Percentiles rank a stretch among this genome's conserved stretches.
These are phyloP conservation scores for Aphelocoma coerulescens DNA, from an alignment of 2,113 vertebrate genomes.

Conservation along the genomic window DNA sequence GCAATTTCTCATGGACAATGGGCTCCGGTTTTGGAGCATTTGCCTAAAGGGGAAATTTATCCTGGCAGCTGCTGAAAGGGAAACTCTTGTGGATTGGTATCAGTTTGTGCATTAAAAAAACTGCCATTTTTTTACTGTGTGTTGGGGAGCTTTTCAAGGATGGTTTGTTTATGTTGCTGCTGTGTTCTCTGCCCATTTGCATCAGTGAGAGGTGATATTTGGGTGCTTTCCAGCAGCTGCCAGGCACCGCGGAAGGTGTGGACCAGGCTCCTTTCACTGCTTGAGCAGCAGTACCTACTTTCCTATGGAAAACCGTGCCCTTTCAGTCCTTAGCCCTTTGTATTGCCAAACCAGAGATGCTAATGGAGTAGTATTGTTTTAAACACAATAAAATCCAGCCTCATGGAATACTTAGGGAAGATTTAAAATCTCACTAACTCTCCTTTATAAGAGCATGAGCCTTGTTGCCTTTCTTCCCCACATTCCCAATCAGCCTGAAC, in stretches of 20 bases:
- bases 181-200: not conserved
- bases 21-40: conserved; percentile 22
- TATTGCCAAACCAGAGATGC: not conserved
- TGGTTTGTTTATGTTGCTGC: conserved; percentile 5
- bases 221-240: not conserved
- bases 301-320: not conserved
- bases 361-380: not conserved
- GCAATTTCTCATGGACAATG: not conserved
- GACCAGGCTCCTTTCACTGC: not conserved
- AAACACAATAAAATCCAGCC: not conserved
- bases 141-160: not conserved
- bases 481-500: not conserved
- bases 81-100: conserved; percentile 9
- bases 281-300: not conserved
- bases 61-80: conserved; percentile 32
- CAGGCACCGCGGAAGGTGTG: not conserved
- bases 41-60: conserved; percentile 36
- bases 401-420: not conserved
- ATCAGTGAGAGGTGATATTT: not conserved
- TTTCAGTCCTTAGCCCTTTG: not conserved
- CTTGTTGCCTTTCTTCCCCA: not conserved
- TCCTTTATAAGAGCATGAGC: not conserved
- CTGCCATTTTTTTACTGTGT: fast-evolving
- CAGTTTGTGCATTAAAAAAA: not conserved
- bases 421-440: not conserved